Conservation (phyloP, 2,888 invertebrate species). For the Danaus chrysippus region DNA sequence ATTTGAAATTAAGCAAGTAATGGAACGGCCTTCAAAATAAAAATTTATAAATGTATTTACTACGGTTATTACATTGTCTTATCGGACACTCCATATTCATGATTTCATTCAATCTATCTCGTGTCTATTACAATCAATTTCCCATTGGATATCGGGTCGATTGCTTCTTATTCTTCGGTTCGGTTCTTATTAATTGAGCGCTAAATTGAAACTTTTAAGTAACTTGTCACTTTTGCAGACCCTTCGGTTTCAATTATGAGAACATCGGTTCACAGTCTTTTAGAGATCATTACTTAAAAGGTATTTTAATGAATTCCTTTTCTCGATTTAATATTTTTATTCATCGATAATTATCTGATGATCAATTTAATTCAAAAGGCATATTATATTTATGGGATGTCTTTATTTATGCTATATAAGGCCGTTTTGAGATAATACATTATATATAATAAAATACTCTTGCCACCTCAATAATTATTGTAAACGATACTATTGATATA, state of each 20-base stretch:
- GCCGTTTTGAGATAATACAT: too few relatives aligned
- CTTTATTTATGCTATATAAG: too few relatives aligned
- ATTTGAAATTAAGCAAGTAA: background rate
- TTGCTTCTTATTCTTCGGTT: conserved; percentile 23
- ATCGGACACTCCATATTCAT: conserved; percentile 1
- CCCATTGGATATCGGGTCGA: conserved; percentile 32
- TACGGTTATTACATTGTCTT: background rate
- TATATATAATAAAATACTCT: too few relatives aligned
- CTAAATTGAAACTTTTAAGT: conserved; percentile 41
- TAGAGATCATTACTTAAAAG: background rate
- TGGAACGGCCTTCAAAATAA: background rate
- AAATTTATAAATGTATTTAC: background rate
- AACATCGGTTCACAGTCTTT: conserved; percentile 15
- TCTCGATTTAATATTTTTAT: too few relatives aligned
- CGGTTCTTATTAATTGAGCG: conserved; percentile 35
- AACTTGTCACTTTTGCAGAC: conserved; percentile 35
- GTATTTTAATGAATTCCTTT: background rate
- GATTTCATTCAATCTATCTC: conserved; percentile 18
- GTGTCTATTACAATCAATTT: conserved; percentile 40
- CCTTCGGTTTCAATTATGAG: conserved; percentile 32
- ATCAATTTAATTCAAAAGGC: too few relatives aligned
- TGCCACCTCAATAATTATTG: background rate
- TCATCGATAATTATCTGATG: too few relatives aligned
- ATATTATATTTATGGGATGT: too few relatives aligned
- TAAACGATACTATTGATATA: background rate